Evolutionary conservation across 2,113 vertebrate species (phyloP).

Genomic region (Pseudopodoces humilis): DNA sequence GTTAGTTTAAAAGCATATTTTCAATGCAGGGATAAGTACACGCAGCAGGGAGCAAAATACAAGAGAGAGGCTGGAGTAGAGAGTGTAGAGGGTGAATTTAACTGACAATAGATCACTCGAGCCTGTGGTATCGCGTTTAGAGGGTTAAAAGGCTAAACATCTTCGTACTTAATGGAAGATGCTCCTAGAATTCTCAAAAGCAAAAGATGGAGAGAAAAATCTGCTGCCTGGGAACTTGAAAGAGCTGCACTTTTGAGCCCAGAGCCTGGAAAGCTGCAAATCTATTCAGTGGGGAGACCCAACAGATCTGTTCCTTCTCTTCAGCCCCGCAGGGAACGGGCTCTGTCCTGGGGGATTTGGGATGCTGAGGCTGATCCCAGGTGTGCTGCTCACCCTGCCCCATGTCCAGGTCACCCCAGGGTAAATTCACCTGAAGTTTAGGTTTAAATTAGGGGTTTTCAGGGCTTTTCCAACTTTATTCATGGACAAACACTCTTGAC

Average conservation of each 20-base stretch:
- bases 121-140: conserved; percentile 32
- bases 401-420: fast-evolving
- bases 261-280: not conserved
- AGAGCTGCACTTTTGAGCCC: conserved; percentile 4
- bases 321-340: not conserved
- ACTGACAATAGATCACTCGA: conserved; percentile 62
- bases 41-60: conserved; percentile 50
- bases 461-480: not conserved
- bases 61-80: conserved; percentile 36
- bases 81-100: conserved; percentile 59
- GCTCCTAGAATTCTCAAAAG: conserved; percentile 58
- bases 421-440: not conserved
- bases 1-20: conserved; percentile 61
- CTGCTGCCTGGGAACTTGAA: conserved; percentile 51
- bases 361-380: not conserved
- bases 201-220: conserved; percentile 43
- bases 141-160: conserved; percentile 62
- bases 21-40: conserved; percentile 55
- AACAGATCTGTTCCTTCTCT: not conserved
- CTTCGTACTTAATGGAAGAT: conserved; percentile 48
- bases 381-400: not conserved
- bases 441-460: not conserved
- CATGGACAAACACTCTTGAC: not conserved
- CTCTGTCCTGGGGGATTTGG: not conserved
- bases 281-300: not conserved